Conservation (phyloP, 2,888 invertebrate genomes). For the Dynastes tityus region DNA sequence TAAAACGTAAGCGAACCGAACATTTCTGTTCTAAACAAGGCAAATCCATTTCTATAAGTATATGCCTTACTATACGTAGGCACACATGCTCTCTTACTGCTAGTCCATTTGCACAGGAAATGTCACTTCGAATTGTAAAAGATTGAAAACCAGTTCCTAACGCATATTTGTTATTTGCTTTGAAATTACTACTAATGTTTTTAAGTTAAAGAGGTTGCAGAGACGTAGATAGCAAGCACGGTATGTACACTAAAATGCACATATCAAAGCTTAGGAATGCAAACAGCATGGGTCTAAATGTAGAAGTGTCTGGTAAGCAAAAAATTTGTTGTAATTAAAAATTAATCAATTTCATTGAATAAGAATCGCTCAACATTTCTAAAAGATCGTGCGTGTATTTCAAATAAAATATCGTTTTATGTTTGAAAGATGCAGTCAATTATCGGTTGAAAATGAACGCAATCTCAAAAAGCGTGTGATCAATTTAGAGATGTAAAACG, state of each 20-base stretch:
- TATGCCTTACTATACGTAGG: too few species aligned
- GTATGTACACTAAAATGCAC: not conserved
- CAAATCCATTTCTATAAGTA: constrained; percentile 7
- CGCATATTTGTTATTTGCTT: not conserved
- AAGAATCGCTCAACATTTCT: not conserved
- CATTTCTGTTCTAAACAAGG: constrained; percentile 11
- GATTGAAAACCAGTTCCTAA: constrained; percentile 54
- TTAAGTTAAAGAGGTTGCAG: not conserved
- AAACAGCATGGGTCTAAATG: not conserved
- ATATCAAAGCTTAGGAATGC: not conserved
- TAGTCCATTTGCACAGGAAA: constrained; percentile 51
- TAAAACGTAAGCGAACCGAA: not conserved
- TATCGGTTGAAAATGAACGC: too few species aligned
- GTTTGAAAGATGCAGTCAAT: too few species aligned
- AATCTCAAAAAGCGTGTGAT: too few species aligned
- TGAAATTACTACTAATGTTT: not conserved
- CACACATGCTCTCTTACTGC: too few species aligned
- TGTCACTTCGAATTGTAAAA: constrained; percentile 42
- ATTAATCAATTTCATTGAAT: too few species aligned
- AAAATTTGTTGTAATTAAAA: too few species aligned
- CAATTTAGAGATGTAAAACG: too few species aligned
- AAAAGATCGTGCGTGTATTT: not conserved
- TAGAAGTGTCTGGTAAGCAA: not conserved
- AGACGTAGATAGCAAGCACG: not conserved
- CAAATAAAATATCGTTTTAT: too few species aligned